phyloP scores from a whole-genome alignment of 2,888 invertebrate species.

The Diarsia brunnea region DNA sequence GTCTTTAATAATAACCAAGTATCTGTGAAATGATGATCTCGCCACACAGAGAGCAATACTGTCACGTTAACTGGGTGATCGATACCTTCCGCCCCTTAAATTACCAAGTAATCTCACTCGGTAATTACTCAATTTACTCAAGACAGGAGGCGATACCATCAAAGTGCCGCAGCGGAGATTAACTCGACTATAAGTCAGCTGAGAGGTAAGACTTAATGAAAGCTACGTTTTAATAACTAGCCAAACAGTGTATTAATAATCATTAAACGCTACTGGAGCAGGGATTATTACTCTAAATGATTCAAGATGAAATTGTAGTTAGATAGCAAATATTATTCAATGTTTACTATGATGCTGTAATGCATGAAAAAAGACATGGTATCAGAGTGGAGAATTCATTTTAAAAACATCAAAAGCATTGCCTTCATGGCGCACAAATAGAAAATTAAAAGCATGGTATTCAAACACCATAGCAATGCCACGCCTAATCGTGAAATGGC shows the following conservation, averaged over 20 bases:
- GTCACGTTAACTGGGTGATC: conserved; percentile 76
- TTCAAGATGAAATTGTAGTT: not conserved
- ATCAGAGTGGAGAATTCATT: conserved; percentile 12
- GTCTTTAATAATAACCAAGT: conserved; percentile 23
- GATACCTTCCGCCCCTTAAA: conserved; percentile 82
- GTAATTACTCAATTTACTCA: conserved; percentile 88
- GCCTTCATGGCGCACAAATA: conserved; percentile 8
- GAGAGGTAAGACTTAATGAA: conserved; percentile 72
- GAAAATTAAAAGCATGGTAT: conserved; percentile 49
- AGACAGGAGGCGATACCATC: conserved; percentile 82
- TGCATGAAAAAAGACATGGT: not conserved
- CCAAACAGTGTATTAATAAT: conserved; percentile 56
- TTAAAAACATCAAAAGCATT: conserved; percentile 11
- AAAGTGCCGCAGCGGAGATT: conserved; percentile 79
- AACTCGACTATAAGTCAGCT: conserved; percentile 70
- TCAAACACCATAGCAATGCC: conserved; percentile 61
- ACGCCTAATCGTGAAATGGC: conserved; percentile 69
- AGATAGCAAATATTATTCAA: not conserved
- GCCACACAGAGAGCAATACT: conserved; percentile 56
- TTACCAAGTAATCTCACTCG: conserved; percentile 83
- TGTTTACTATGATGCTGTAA: not conserved
- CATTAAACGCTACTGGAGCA: conserved; percentile 19
- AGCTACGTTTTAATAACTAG: conserved; percentile 61
- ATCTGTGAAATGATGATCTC: conserved; percentile 47
- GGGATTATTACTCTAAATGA: conserved; percentile 16